Base-by-base conservation (phyloP, 2,888 invertebrate genomes). In the Coenonympha glycerion region DNA sequence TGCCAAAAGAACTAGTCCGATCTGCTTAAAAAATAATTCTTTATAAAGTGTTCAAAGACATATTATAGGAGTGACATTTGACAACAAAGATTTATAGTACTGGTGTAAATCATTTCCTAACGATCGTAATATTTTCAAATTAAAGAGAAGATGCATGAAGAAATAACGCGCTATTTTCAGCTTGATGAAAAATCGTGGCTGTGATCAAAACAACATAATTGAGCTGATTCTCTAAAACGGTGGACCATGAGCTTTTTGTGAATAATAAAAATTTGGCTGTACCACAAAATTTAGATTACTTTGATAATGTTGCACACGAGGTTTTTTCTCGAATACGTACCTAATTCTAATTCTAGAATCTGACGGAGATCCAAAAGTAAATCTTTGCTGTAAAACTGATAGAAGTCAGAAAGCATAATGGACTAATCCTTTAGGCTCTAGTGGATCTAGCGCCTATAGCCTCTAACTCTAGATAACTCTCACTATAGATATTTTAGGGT, bases 391-490 rank as follows among this genome's bases (percentile, higher is more conserved):
- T 26, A 15, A 21, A 36, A 39, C 24, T 5, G 18, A 42, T 30
- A 42, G 18, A 54, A 52, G 41, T 56, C 55, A 47, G 57, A 60
- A 59, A 60, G 59, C 60, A 57, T 60, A 55, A 59, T 53, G 49
- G 55, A 59, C 54, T 55, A 57, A 50, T 53, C 48, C 47, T 62
- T n/a, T n/a, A n/a, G n/a, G n/a, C n/a, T n/a, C n/a, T n/a, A n/a
- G n/a, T n/a, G n/a, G n/a, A n/a, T n/a, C 61, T 62, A 60, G 62
- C 59, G 53, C 61, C 51, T 66, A 19, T 30, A 66, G 66, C 73
- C 75, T 73, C 75, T 76, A n/a, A n/a, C n/a, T n/a, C n/a, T n/a
- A n/a, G n/a, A n/a, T n/a, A n/a, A n/a, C n/a, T n/a, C n/a, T n/a
- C n/a, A n/a, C n/a, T n/a, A n/a, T n/a, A n/a, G n/a, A n/a, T n/a